Percentiles rank a stretch among this genome's conserved stretches.
Evolutionary conservation across 2,113 vertebrate species (phyloP).

Genomic region (Campylomormyrus tamandua): DNA sequence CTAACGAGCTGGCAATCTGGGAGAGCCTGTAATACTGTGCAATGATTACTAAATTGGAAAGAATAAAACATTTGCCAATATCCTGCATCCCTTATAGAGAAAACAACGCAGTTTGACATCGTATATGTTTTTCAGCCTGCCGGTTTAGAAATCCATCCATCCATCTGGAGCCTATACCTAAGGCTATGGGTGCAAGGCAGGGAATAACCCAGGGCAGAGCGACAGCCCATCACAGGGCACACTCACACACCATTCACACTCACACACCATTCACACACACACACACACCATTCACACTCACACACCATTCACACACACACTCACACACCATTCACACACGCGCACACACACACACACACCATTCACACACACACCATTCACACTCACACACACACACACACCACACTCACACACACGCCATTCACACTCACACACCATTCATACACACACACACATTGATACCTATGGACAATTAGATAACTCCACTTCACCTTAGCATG

Average conservation of each 20-base stretch:
- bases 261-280: not conserved
- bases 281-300: too few species aligned
- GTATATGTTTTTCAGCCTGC: not conserved
- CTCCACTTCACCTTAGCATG: not conserved
- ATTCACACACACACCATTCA: not conserved
- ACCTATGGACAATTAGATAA: not conserved
- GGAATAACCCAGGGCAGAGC: not conserved
- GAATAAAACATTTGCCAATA: not conserved
- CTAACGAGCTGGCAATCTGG: not conserved
- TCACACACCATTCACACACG: not conserved
- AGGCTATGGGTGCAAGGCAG: not conserved
- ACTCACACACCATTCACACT: not conserved
- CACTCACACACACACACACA: too few species aligned
- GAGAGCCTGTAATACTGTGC: not conserved
- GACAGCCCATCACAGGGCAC: not conserved
- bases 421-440: not conserved
- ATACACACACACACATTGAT: not conserved
- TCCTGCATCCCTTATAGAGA: not conserved
- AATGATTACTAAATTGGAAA: not conserved
- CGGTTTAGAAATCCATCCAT: not conserved
- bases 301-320: too few species aligned
- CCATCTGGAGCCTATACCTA: not conserved
- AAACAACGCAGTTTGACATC: not conserved
- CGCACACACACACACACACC: not conserved
- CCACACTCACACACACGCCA: too few species aligned